A percentile compares a stretch with the other conserved stretches of the same genome.
Evolutionary conservation across 2,113 vertebrate species (phyloP).

Genomic region (Etheostoma spectabile): DNA sequence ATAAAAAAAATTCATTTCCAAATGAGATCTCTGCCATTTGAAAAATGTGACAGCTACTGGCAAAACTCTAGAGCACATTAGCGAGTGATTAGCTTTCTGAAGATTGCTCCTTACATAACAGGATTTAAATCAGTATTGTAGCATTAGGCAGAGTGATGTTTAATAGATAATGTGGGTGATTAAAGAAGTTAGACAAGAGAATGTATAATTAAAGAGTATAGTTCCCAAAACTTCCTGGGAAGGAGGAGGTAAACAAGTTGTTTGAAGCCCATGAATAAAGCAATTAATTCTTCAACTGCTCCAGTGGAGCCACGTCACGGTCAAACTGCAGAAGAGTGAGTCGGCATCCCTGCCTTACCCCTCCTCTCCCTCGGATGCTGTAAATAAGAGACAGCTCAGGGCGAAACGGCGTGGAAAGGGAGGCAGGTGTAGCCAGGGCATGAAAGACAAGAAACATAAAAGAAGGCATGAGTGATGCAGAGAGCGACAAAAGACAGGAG

Average conservation of each 20-base stretch:
- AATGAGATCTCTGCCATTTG: constrained; percentile 34
- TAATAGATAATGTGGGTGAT: not conserved
- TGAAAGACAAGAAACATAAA: constrained; percentile 61
- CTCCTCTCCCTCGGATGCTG: constrained; percentile 8
- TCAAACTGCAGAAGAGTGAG: constrained; percentile 36
- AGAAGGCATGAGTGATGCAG: not conserved
- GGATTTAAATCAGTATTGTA: not conserved
- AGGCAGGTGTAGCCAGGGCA: constrained; percentile 39
- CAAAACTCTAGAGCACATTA: constrained; percentile 23
- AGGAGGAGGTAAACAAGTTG: constrained; percentile 45
- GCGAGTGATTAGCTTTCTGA: constrained; percentile 22
- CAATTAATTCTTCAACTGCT: constrained; percentile 57
- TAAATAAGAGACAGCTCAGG: constrained; percentile 25
- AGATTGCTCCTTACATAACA: constrained; percentile 2
- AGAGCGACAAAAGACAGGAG: not conserved
- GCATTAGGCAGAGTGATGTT: not conserved
- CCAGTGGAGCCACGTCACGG: constrained; percentile 46
- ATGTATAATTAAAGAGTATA: constrained; percentile 1
- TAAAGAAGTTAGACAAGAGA: not conserved
- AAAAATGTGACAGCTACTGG: constrained; percentile 15
- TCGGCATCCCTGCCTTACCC: constrained; percentile 10
- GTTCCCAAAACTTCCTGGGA: constrained; percentile 13
- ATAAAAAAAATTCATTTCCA: constrained; percentile 22
- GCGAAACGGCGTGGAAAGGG: constrained; percentile 19
- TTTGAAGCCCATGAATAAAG: constrained; percentile 52